Evolutionary conservation across 2,797 vertebrate genomes (phyloP).

Genomic region (Lacerta viridis): DNA sequence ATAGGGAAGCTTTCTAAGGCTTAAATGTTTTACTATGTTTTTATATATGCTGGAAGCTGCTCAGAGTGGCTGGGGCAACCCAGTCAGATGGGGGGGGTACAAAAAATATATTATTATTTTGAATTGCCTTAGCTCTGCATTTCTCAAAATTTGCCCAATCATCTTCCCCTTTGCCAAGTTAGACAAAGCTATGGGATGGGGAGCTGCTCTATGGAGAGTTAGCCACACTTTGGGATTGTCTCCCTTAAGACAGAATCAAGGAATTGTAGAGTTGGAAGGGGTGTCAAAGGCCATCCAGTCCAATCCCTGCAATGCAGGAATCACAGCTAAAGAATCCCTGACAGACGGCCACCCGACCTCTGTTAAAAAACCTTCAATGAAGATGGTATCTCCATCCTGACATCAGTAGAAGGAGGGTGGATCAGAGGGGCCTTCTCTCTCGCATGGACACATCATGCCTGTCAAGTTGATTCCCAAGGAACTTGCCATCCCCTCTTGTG

Average conservation of each 20-base stretch:
- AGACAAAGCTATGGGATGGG: background rate
- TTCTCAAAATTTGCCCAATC: background rate
- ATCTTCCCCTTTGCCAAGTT: background rate
- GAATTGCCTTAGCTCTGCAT: background rate
- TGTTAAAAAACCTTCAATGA: no score
- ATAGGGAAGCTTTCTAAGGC: no score
- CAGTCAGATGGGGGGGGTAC: no score
- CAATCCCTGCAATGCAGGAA: no score
- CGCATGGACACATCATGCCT: background rate
- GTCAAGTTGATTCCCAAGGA: background rate
- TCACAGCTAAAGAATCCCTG: no score
- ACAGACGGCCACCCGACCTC: no score
- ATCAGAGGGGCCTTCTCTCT: background rate
- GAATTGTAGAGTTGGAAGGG: background rate
- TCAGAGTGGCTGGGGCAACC: no score
- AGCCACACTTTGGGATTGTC: background rate
- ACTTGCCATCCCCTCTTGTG: background rate
- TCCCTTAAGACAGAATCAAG: background rate
- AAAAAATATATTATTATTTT: no score
- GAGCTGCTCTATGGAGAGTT: background rate
- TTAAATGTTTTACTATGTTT: no score
- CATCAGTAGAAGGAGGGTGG: background rate
- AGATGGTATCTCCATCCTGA: background rate
- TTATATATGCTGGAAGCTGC: no score
- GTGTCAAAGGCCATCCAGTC: no score